Percentiles rank a stretch among this genome's conserved stretches.
These are phyloP conservation scores for Tholera decimalis DNA, from an alignment of 2,888 invertebrate genomes.

Conservation along the genomic window DNA sequence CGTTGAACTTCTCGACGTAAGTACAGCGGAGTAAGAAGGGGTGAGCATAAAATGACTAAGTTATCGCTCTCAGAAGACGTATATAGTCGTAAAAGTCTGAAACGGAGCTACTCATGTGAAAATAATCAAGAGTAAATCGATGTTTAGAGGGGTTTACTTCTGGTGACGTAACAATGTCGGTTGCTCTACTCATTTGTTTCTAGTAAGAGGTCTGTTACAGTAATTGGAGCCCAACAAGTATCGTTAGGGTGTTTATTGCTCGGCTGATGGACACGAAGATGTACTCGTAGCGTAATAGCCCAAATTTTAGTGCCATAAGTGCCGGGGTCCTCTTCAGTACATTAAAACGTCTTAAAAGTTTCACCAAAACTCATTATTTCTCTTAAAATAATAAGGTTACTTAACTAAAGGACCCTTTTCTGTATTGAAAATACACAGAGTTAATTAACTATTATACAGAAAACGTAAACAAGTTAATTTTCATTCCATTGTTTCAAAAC, in stretches of 20 bases:
- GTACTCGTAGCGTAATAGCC: constrained; percentile 39
- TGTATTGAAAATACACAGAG: constrained; percentile 39
- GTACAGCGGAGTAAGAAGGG: constrained; percentile 84
- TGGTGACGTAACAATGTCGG: constrained; percentile 63
- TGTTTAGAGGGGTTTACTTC: constrained; percentile 70
- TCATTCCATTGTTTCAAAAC: constrained; percentile 67
- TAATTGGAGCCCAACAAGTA: constrained; percentile 68
- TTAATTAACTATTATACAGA: constrained; percentile 49
- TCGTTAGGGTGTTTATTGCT: constrained; percentile 69
- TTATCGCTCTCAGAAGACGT: constrained; percentile 90
- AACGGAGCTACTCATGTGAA: constrained; percentile 85
- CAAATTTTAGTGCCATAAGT: constrained; percentile 44
- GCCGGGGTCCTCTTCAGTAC: constrained; percentile 25
- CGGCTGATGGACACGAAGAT: constrained; percentile 56
- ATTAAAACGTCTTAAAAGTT: constrained; percentile 23
- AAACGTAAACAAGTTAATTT: constrained; percentile 49
- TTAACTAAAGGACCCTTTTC: background rate
- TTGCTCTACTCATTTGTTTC: constrained; percentile 56
- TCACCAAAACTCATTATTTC: background rate
- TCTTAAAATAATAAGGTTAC: constrained; percentile 14
- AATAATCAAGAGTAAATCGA: constrained; percentile 88
- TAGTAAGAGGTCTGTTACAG: constrained; percentile 56
- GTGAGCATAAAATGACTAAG: constrained; percentile 90
- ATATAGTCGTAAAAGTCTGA: constrained; percentile 87
- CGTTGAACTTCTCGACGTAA: constrained; percentile 85